These are phyloP conservation scores for Halcyon malimbica DNA, from an alignment of 2,113 vertebrate species.

Conservation along the genomic window DNA sequence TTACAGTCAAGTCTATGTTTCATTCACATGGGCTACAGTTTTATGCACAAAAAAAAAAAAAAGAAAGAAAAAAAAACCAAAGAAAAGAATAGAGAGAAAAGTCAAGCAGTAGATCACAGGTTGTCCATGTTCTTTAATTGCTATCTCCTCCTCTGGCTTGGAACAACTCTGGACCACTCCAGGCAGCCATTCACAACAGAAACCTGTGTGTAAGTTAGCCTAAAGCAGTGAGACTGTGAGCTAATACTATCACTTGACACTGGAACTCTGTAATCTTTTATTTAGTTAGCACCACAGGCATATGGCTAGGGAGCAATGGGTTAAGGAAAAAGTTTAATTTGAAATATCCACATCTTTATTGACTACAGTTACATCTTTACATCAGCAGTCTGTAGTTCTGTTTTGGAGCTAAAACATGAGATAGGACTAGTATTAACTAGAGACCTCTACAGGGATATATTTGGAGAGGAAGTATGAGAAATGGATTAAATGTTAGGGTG, in stretches of 20 bases:
- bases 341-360: neutral
- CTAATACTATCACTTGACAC: neutral
- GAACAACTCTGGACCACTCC: neutral
- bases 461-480: neutral
- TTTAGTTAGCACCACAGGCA: neutral
- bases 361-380: neutral
- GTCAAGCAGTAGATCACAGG: neutral
- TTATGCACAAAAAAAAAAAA: neutral
- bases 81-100: neutral
- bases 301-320: neutral
- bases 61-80: neutral
- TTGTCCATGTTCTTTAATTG: neutral
- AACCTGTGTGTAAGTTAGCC: neutral
- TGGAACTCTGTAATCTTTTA: neutral
- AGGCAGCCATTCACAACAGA: neutral
- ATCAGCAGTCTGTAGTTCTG: neutral
- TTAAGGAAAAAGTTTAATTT: neutral
- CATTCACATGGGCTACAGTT: neutral
- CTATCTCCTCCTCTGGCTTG: neutral
- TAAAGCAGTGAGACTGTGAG: neutral
- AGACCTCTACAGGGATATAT: neutral
- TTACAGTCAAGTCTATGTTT: neutral
- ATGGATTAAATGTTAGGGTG: neutral
- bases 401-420: neutral
- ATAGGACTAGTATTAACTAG: neutral